Evolutionary conservation across 64 coral and sea anemone genomes (phyloP), one percentile per base, ranked within the genome.

Genomic region (Montipora cactus): DNA sequence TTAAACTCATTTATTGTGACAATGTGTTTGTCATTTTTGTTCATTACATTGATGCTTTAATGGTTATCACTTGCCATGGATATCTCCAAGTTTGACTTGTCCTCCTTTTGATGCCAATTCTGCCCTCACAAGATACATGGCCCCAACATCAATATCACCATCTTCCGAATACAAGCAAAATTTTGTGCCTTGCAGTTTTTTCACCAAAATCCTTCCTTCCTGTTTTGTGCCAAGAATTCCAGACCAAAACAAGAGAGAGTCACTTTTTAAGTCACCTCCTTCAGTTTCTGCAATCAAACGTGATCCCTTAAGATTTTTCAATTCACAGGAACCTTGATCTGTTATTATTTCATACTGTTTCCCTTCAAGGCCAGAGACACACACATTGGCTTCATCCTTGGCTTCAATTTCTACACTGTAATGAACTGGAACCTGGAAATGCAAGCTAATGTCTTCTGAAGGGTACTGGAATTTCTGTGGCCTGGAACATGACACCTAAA

Each of bases 151-250:
- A 49, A 93, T 81, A 13, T 9, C 45, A 22, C 91, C 91, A 52
- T 59, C 7, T 23, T 93, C 84, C 9, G 75, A 47, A n/a, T 80
- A 61, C 15, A 93, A 18, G 79, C 76, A 88, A 75, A 93, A 93
- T 62, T 93, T 77, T 22, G 77, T 76, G 3, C 91, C 91, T 79
- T 93, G 91, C 46, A 93, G 37, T 49, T 93, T 93, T 64, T 88
- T 81, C 11, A 93, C 91, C 51, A 58, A 88, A 14, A 93, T 93
- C 45, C 62, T 88, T 49, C 91, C 91, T 61, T 78, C 13, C 47
- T 74, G 73, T 47, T 80, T 86, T 44, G 83, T 59, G 22, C 45
- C 84, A 47, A 93, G 84, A 55, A 64, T 80, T 73, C 83, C 91
- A 88, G 58, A 88, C 62, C 78, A 75, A 71, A 86, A 84, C 59